Percentiles rank a stretch among this genome's conserved stretches.
phyloP scores from a whole-genome alignment of 2,888 invertebrate species.

The Prosapia bicincta region DNA sequence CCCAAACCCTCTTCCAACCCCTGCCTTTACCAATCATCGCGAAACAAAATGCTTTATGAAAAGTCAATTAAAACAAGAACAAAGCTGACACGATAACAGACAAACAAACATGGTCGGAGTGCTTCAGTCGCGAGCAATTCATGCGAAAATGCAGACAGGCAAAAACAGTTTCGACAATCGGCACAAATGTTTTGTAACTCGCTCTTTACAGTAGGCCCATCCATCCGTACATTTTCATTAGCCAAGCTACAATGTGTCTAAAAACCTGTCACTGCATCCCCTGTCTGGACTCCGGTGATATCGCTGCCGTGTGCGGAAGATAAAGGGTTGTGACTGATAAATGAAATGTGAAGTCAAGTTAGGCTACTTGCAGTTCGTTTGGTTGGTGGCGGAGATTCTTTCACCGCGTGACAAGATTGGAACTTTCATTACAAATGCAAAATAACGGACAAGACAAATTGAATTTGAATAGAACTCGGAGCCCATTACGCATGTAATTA shows the following conservation, averaged over 20 bases:
- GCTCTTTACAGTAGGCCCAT: background rate
- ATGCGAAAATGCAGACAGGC: constrained; percentile 26
- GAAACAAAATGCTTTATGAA: constrained; percentile 25
- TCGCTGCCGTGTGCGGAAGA: background rate
- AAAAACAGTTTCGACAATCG: constrained; percentile 25
- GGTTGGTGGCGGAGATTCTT: too few species aligned
- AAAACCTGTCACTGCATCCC: background rate
- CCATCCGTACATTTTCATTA: background rate
- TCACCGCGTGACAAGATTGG: too few species aligned
- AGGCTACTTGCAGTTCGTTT: too few species aligned
- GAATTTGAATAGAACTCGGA: too few species aligned
- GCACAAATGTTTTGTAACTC: background rate
- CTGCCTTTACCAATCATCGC: constrained; percentile 18
- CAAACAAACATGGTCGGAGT: constrained; percentile 3
- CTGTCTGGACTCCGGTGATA: background rate
- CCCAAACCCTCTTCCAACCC: too few species aligned
- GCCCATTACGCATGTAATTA: too few species aligned
- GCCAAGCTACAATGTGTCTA: background rate
- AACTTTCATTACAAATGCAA: too few species aligned
- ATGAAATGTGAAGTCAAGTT: too few species aligned
- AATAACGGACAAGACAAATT: too few species aligned
- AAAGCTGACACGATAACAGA: constrained; percentile 23
- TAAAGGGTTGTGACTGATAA: too few species aligned
- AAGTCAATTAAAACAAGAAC: constrained; percentile 26
- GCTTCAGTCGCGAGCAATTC: constrained; percentile 12